Conservation (phyloP, 2,797 vertebrate species). For the Podarcis lilfordi region DNA sequence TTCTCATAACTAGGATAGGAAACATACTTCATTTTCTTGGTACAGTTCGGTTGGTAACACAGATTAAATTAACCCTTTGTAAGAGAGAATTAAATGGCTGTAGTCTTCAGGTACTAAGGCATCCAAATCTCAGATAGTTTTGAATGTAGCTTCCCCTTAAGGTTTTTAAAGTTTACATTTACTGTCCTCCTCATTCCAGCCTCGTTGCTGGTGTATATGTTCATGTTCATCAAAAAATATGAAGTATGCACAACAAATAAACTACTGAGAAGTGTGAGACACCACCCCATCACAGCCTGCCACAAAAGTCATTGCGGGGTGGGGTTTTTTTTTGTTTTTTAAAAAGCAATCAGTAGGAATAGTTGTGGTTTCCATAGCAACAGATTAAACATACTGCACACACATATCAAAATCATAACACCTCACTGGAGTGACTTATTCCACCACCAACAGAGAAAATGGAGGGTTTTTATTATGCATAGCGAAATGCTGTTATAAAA, state of each 20-base stretch:
- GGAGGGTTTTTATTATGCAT: not conserved
- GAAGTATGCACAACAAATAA: not conserved
- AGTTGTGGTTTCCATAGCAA: conserved; percentile 28
- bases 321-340: not conserved
- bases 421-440: not conserved
- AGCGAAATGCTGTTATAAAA: not conserved
- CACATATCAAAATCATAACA: conserved; percentile 5
- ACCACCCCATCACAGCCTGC: not conserved
- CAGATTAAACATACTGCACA: not conserved
- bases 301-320: not conserved
- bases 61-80: not conserved
- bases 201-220: not conserved
- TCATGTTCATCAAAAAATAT: not conserved
- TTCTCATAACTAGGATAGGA: not conserved
- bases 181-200: not conserved
- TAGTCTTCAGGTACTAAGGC: not conserved
- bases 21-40: not conserved
- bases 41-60: not conserved
- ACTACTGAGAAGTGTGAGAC: too few species aligned
- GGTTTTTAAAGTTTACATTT: not conserved
- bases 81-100: not conserved
- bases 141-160: not conserved
- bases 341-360: not conserved
- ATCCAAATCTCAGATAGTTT: not conserved
- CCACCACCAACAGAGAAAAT: conserved; percentile 15